Evolutionary conservation across 2,113 vertebrate species (phyloP), one percentile per base, ranked within the genome.

Genomic region (Scortum barcoo): DNA sequence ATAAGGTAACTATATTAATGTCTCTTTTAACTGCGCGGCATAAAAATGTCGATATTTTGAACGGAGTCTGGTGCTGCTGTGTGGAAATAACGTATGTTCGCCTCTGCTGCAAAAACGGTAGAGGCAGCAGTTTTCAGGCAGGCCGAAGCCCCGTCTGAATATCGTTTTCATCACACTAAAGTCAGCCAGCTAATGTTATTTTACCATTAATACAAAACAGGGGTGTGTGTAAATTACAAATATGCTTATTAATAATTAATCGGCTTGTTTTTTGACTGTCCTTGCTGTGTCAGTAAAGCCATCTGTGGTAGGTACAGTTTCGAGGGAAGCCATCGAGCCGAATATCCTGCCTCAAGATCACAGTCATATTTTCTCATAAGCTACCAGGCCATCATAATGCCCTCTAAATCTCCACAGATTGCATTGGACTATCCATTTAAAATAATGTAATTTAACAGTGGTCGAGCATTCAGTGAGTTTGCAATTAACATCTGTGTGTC

Each of bases 1-100:
- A 67, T n/a, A 93, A 90, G 94, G 95, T 95, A 89, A 81, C 48
- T 63, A 38, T 74, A 11, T 3, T 36, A 36, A 1, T 51, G 56
- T 50, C 16, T 63, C 0, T 65, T 65, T 40, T 7, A 19, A n/a
- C 9, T 24, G 7, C 51, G 19, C 28, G 5, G 19, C 16, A 4
- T 36, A 19, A 0, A 0, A 16, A 2, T 48, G 17, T 40, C 5
- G 3, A 36, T 19, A 22, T 33, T 58, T n/a, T 4, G 53, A 50
- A 60, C 63, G 0, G 0, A 44, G 5, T 14, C 17, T 17, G 4
- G 2, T 13, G 74, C 58, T n/a, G 3, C 16, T 68, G 19, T 28
- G 19, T 36, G 16, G 17, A 14, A 40, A 53, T 38, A 7, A 11
- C 54, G 53, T 40, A 3, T 48, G 3, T 76, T 1, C 28, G 0